These are phyloP conservation scores for Drosophila subpulchrella DNA, from an alignment of 1,140 invertebrate species.

Conservation along the genomic window DNA sequence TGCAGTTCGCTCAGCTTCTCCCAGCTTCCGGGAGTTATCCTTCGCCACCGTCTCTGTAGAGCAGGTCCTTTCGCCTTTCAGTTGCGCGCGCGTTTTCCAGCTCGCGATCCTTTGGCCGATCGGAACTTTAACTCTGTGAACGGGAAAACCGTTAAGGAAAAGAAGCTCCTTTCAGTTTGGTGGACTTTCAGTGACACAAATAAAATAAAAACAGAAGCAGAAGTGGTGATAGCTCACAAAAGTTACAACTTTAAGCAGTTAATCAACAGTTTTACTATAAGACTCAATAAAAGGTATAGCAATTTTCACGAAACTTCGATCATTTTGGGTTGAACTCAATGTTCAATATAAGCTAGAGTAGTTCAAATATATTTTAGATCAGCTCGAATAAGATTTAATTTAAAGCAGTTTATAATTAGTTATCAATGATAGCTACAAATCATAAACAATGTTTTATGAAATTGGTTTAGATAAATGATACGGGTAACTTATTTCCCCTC, in stretches of 20 bases:
- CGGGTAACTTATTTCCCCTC: too few relatives aligned
- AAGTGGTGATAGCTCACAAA: constrained; percentile 1
- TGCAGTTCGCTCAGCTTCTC: constrained; percentile 29
- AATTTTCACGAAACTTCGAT: not conserved
- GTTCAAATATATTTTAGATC: too few relatives aligned
- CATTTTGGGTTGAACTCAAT: not conserved
- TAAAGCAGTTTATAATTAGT: too few relatives aligned
- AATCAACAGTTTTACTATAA: constrained; percentile 4
- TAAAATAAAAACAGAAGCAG: not conserved
- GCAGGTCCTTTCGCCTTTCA: constrained; percentile 30
- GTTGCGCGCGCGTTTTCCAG: constrained; percentile 61
- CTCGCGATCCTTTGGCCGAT: constrained; percentile 34
- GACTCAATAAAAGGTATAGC: constrained; percentile 20
- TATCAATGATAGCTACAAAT: too few relatives aligned
- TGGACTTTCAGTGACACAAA: constrained; percentile 34
- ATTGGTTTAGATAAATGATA: too few relatives aligned
- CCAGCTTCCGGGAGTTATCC: constrained; percentile 20
- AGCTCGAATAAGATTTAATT: too few relatives aligned
- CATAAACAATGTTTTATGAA: too few relatives aligned
- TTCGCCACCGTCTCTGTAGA: not conserved
- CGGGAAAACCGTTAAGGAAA: not conserved
- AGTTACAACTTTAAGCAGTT: not conserved
- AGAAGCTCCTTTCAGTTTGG: not conserved
- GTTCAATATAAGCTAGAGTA: too few relatives aligned
- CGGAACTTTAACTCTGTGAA: constrained; percentile 4